These are phyloP conservation scores for Macaca fascicularis DNA, from an alignment of 2,113 vertebrate species.

Conservation along the genomic window T2T-MFA8v1.1 NC_088380.1:33431001-33431500, in stretches of 20 bases:
- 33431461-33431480: not conserved
- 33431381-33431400: not conserved
- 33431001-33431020: not conserved
- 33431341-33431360: not conserved
- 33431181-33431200: not conserved
- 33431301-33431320: not conserved
- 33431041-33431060: not conserved
- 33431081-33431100: not conserved
- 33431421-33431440: slow-evolving; percentile 18
- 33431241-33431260: not conserved
- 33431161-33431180: not conserved
- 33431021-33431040: too few relatives aligned
- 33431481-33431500: not conserved
- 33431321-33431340: not conserved
- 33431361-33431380: not conserved
- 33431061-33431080: not conserved
- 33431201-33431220: not conserved
- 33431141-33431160: not conserved
- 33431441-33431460: not conserved
- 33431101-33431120: not conserved
- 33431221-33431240: not conserved
- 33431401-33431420: not conserved
- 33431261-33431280: not conserved
- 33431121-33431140: not conserved
- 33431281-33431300: not conserved